Conservation (phyloP, 2,888 invertebrate genomes). For the Imbricaverruca yamaguchii region DNA sequence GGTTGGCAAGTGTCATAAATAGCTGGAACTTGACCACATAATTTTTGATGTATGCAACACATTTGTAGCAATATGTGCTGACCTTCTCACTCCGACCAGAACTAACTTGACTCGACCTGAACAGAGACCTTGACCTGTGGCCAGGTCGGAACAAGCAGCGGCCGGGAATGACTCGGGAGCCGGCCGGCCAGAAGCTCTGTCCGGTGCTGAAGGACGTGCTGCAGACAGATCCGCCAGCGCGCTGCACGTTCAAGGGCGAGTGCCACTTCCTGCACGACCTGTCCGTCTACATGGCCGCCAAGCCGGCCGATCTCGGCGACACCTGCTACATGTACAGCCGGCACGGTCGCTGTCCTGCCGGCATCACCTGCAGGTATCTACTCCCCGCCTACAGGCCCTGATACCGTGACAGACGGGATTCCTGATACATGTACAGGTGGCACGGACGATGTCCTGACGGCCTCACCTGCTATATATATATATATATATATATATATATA, state of each 20-base stretch:
- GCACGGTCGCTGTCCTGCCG: slow-evolving; percentile 71
- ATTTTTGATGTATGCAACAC: too few species aligned
- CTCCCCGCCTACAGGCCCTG: background rate
- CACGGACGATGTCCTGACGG: background rate
- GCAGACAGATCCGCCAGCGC: background rate
- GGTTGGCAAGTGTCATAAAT: too few species aligned
- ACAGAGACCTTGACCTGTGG: background rate
- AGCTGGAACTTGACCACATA: too few species aligned
- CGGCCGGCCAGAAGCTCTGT: slow-evolving; percentile 11
- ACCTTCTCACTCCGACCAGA: too few species aligned
- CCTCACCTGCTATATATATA: too few species aligned
- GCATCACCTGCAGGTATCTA: slow-evolving; percentile 63
- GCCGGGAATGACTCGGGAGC: background rate
- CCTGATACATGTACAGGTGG: background rate
- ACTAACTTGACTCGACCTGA: too few species aligned
- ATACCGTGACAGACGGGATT: background rate
- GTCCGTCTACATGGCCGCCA: slow-evolving; percentile 60
- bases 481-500: too few species aligned
- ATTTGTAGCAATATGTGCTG: too few species aligned
- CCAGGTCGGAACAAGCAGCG: background rate
- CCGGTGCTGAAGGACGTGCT: slow-evolving; percentile 12
- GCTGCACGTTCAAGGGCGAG: slow-evolving; percentile 35
- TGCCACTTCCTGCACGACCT: slow-evolving; percentile 73
- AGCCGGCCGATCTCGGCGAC: slow-evolving; percentile 51
- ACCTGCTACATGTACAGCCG: slow-evolving; percentile 46